Conservation (phyloP, 2,797 vertebrate species). For the Hyperoplus immaculatus region DNA sequence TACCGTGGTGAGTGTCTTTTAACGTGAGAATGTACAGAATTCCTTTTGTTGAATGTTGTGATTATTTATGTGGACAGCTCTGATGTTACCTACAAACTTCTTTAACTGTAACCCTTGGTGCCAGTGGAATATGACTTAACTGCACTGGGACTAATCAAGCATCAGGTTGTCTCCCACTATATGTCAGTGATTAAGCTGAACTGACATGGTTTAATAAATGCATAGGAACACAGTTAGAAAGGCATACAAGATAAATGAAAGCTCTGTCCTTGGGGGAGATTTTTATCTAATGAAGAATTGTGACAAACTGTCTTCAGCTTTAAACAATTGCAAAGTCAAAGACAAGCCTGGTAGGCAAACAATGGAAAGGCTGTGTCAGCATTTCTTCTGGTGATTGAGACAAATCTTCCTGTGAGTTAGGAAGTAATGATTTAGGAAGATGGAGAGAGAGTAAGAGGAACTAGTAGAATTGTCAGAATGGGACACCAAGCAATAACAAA, state of each 20-base stretch:
- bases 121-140: conserved; percentile 13
- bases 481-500: conserved; percentile 3
- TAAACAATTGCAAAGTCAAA: not conserved
- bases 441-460: not conserved
- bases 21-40: not conserved
- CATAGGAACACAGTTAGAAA: conserved; percentile 17
- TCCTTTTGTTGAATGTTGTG: not conserved
- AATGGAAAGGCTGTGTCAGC: not conserved
- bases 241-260: conserved; percentile 2
- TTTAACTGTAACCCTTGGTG: no score
- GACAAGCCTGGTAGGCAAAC: not conserved
- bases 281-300: conserved; percentile 16
- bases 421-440: not conserved
- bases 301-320: conserved; percentile 16
- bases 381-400: not conserved
- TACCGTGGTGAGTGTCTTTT: not conserved
- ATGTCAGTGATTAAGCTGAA: conserved; percentile 23
- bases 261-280: conserved; percentile 16
- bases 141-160: conserved; percentile 30
- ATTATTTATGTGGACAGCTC: not conserved
- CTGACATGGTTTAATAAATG: conserved; percentile 25
- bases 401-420: not conserved
- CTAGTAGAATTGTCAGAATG: not conserved
- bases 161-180: conserved; percentile 25
- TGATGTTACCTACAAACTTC: not conserved